Conservation (phyloP, 2,113 vertebrate species). For the Anhinga anhinga region DNA sequence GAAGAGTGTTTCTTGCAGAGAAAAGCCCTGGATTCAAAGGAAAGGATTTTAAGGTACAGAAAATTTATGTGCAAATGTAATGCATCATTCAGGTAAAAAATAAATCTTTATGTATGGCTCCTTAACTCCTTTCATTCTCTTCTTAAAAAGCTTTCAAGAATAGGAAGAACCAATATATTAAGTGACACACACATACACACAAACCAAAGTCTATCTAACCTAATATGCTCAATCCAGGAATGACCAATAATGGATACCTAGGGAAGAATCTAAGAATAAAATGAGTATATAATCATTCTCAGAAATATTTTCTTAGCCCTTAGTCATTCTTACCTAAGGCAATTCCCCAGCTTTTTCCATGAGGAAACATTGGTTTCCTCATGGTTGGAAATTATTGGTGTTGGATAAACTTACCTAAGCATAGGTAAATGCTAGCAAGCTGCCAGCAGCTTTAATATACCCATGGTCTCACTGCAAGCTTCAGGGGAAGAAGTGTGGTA, state of each 20-base stretch:
- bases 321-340: not conserved
- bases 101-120: not conserved
- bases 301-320: not conserved
- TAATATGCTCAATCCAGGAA: not conserved
- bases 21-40: not conserved
- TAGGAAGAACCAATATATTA: not conserved
- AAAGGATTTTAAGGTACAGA: not conserved
- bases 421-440: not conserved
- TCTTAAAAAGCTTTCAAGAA: not conserved
- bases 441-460: not conserved
- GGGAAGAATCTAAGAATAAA: not conserved
- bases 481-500: not conserved
- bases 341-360: not conserved
- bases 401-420: not conserved
- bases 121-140: not conserved
- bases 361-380: too few relatives aligned
- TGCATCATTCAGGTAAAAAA: not conserved
- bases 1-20: not conserved
- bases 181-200: not conserved
- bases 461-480: not conserved
- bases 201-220: not conserved
- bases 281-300: not conserved
- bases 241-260: not conserved
- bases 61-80: not conserved
- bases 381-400: too few relatives aligned